Evolutionary conservation across 2,797 vertebrate species (phyloP), one percentile per base, ranked within the genome.

Genomic region (Mionectes olivaceus): DNA sequence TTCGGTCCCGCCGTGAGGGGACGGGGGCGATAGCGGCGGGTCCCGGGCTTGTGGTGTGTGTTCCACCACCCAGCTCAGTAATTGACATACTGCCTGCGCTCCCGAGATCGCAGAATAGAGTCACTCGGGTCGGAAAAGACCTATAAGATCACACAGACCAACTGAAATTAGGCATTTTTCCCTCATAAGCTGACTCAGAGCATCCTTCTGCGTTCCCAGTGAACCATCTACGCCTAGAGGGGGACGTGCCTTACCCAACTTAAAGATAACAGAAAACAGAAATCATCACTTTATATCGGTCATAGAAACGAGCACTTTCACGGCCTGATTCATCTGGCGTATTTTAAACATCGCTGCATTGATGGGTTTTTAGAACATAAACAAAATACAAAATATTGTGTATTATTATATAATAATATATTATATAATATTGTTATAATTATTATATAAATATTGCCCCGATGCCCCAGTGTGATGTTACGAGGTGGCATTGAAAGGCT

Each of bases 41-140:
- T 37, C 4, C 30, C 1, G 0, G 0, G 0, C 6, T 0, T 0
- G 0, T 4, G 9, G 4, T 1, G 16, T 0, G 2, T 43, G 13
- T 49, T 43, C 8, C 61, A 7, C 5, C 61, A 11, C 1, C 16
- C 41, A 14, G 4, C 12, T 23, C 15, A 0, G 7, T 30, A 19
- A 12, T 2, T 35, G 53, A 8, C 9, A 0, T 0, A 6, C 10
- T 9, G 3, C 18, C n/a, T n/a, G 7, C 35, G 0, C 64, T 18
- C 79, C 64, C 24, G 17, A 41, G 30, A 41, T 7, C 73, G 7
- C 0, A 5, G 10, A 25, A 5, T 1, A 4, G 9, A 39, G 4
- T 8, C 44, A 5, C 19, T 5, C 2, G 8, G 8, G 8, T 5
- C 14, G 37, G 44, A 32, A 89, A 44, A 70, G 8, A n/a, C 9